A percentile compares a stretch with the other conserved stretches of the same genome.
Evolutionary conservation across 1,140 invertebrate species (phyloP).

Genomic region (Zaprionus ornatus): DNA sequence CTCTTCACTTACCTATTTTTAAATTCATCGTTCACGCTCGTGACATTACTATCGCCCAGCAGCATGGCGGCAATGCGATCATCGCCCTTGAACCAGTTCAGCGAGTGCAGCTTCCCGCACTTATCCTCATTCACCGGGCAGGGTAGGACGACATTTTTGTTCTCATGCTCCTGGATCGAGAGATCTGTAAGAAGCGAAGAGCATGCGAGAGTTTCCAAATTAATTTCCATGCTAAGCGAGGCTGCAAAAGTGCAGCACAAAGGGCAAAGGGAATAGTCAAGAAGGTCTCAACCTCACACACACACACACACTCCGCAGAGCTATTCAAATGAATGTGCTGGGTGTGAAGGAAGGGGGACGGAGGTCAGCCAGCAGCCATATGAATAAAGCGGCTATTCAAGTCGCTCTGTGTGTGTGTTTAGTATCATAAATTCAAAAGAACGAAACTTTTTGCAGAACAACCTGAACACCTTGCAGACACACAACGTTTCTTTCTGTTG

Average conservation of each 20-base stretch:
- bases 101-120: conserved; percentile 93
- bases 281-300: conserved; percentile 5
- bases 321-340: conserved; percentile 36
- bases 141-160: conserved; percentile 88
- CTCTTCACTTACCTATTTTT: conserved; percentile 87
- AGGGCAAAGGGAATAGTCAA: conserved; percentile 12
- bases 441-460: conserved; percentile 40
- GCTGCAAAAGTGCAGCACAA: conserved; percentile 47
- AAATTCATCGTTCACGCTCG: conserved; percentile 88
- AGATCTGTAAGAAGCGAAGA: conserved; percentile 65
- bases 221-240: conserved; percentile 37
- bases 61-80: conserved; percentile 91
- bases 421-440: conserved; percentile 61
- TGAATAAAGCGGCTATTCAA: conserved; percentile 49
- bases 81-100: conserved; percentile 94
- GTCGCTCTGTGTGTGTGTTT: conserved; percentile 43
- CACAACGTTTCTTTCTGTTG: neutral
- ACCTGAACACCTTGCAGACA: conserved; percentile 31
- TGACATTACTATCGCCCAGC: conserved; percentile 89
- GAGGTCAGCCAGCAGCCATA: conserved; percentile 29
- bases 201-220: conserved; percentile 9
- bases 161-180: conserved; percentile 84
- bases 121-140: conserved; percentile 90
- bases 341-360: neutral
- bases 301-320: neutral